Conservation (phyloP, 2,888 invertebrate species). For the Ectropis crepuscularia region DNA sequence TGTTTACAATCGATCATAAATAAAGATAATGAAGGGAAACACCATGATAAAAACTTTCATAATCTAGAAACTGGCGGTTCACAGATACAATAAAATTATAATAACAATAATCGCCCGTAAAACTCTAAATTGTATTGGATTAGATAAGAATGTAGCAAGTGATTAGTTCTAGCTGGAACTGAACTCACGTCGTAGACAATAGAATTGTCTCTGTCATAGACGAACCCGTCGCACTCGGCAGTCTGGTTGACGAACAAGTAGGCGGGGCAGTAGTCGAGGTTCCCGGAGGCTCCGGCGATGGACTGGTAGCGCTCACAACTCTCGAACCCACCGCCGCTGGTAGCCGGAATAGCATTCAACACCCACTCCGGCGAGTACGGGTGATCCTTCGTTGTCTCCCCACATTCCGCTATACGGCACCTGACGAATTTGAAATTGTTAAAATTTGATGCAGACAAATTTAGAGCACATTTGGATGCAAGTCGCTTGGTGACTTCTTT, state of each 20-base stretch:
- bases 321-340: constrained; percentile 59
- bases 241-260: constrained; percentile 50
- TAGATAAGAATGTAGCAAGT: neutral
- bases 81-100: too few species aligned
- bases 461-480: too few species aligned
- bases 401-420: constrained; percentile 82
- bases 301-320: constrained; percentile 75
- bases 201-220: constrained; percentile 67
- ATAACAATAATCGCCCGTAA: too few species aligned
- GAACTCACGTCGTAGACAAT: constrained; percentile 71
- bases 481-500: too few species aligned
- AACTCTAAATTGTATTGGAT: too few species aligned
- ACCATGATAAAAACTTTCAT: too few species aligned
- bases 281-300: constrained; percentile 46
- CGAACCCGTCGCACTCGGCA: constrained; percentile 58
- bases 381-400: constrained; percentile 58
- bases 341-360: constrained; percentile 68
- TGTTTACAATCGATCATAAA: too few species aligned
- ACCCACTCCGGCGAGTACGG: constrained; percentile 73
- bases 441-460: neutral
- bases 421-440: constrained; percentile 50
- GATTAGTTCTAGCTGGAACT: neutral
- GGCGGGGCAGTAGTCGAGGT: constrained; percentile 59
- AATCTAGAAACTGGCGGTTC: too few species aligned
- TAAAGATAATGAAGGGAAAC: too few species aligned